Conservation (phyloP, 1,140 invertebrate species). For the Pachyrhynchus sulphureomaculatus region DNA sequence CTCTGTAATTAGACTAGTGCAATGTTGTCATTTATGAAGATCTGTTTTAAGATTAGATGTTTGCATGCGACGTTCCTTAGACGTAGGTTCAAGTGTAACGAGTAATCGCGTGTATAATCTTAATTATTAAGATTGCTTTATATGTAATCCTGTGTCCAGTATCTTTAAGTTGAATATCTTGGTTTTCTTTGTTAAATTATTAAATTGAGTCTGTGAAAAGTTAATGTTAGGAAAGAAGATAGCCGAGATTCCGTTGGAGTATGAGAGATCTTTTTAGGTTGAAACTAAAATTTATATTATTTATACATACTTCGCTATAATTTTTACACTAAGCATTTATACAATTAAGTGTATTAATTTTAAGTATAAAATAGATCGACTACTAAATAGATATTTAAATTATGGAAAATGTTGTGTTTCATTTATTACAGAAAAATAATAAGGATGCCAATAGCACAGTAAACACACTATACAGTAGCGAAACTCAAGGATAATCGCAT, state of each 20-base stretch:
- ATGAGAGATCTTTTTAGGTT: not conserved
- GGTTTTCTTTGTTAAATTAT: too few species aligned
- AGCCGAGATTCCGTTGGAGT: not conserved
- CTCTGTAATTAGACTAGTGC: not conserved
- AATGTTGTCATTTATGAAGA: conserved; percentile 1
- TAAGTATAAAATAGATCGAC: not conserved
- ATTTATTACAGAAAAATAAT: not conserved
- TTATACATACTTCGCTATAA: not conserved
- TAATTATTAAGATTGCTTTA: not conserved
- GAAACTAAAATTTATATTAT: not conserved
- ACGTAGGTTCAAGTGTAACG: not conserved
- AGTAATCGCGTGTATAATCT: not conserved
- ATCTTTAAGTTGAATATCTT: not conserved
- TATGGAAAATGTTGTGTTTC: not conserved
- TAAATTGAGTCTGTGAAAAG: too few species aligned
- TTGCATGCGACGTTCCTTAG: not conserved
- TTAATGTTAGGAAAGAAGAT: not conserved
- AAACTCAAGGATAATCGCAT: too few species aligned
- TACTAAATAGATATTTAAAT: conserved; percentile 7
- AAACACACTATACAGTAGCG: too few species aligned
- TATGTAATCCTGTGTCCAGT: not conserved
- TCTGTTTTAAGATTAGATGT: not conserved
- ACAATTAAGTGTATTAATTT: conserved; percentile 1
- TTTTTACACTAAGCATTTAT: conserved; percentile 13
- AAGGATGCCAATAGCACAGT: too few species aligned